Base-by-base conservation (phyloP, 2,888 invertebrate genomes). In the Autographa pulchrina region DNA sequence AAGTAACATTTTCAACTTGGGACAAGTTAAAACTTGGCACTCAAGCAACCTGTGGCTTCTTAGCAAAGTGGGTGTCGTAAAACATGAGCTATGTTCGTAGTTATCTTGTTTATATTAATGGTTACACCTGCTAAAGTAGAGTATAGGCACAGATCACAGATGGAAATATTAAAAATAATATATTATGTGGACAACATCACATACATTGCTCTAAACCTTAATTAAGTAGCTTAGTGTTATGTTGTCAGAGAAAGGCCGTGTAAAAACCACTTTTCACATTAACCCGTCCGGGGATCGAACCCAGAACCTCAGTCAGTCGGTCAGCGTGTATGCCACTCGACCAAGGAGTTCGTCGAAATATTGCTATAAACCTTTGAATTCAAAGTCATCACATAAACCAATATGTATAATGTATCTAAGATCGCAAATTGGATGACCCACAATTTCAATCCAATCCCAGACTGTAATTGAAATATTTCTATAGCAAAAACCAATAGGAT, bases 21-120 rank as follows among this genome's bases (percentile, higher is more conserved):
- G 54, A 31, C 64, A 66, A 64, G 59, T 59, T 67, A 31, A 43
- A 77, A 77, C 82, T 77, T 82, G 38, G 56, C 38, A 81, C 77
- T 77, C 41, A 25, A 56, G 35, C 60, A 43, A 72, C 78, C 67
- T 77, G 77, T 81, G 61, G 77, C 78, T 68, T 73, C 68, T 13
- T 54, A 48, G 31, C 16, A 48, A 48, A 77, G 56, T 77, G 81
- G 56, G 65, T 65, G 52, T 58, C 82, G 63, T 77, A 60, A 62
- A 77, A 77, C 43, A 62, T 20, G 20, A 65, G 25, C 16, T 59
- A 32, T 35, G 71, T 56, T 56, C 63, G 73, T 78, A 68, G 65
- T 73, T 65, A 77, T 68, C 52, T 64, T 48, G 20, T 32, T 72
- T 63, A 31, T 58, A 20, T 31, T 68, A 18, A 35, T 58, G 32